Conservation (phyloP, 2,797 vertebrate species). For the Acrossocheilus fasciatus region DNA sequence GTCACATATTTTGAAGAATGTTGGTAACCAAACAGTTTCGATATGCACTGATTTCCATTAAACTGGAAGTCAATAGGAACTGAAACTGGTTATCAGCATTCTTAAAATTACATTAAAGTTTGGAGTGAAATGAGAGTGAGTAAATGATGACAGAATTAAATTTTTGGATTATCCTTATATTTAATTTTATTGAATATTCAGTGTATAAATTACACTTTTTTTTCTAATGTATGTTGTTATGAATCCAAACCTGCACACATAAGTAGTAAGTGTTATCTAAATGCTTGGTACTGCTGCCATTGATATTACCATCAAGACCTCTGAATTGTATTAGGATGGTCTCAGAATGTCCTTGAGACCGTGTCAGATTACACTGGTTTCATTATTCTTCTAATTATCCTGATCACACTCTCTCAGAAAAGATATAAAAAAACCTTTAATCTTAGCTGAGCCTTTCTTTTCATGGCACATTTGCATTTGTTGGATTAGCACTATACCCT, state of each 20-base stretch:
- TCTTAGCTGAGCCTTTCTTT: background rate
- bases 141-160: background rate
- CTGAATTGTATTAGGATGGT: background rate
- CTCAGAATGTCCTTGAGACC: background rate
- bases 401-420: background rate
- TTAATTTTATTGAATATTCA: background rate
- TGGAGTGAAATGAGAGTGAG: no score
- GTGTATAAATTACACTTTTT: background rate
- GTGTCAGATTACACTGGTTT: constrained; percentile 5
- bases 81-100: no score
- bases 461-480: background rate
- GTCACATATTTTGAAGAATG: background rate
- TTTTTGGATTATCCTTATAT: background rate
- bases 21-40: background rate
- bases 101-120: no score
- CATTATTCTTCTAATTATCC: background rate
- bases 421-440: background rate
- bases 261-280: background rate
- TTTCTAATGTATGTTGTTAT: background rate
- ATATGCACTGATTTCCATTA: background rate
- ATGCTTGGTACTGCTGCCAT: background rate
- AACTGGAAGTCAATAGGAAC: background rate
- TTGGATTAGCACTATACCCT: background rate
- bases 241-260: background rate
- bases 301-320: background rate